phyloP scores from a whole-genome alignment of 1,140 invertebrate species.

The Dendrolimus punctatus region DNA sequence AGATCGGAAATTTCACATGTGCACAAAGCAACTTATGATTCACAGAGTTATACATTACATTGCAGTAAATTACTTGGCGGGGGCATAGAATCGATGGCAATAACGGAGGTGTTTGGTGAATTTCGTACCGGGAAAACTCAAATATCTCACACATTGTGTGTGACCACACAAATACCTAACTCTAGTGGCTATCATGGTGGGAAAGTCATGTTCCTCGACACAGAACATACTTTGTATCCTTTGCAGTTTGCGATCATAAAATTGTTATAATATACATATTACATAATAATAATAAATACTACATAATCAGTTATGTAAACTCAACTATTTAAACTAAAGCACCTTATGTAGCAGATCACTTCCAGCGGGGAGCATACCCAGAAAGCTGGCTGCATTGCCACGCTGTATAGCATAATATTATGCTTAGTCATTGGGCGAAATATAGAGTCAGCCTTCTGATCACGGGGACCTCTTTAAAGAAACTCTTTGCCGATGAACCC shows the following conservation, averaged over 20 bases:
- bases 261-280: neutral
- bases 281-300: neutral
- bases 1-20: no score
- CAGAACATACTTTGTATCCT: conserved; percentile 89
- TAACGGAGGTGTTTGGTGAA: conserved; percentile 93
- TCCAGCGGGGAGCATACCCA: no score
- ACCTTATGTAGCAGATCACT: no score
- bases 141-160: conserved; percentile 84
- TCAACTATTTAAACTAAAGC: no score
- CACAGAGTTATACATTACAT: conserved; percentile 9
- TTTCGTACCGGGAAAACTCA: conserved; percentile 88
- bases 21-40: no score
- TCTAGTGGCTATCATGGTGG: conserved; percentile 80
- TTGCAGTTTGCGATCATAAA: conserved; percentile 18
- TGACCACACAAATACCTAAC: conserved; percentile 83
- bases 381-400: no score
- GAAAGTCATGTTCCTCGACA: conserved; percentile 87
- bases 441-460: no score
- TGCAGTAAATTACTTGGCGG: conserved; percentile 83
- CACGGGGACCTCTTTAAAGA: no score
- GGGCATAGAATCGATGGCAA: conserved; percentile 91
- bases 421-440: no score
- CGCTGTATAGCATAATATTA: no score
- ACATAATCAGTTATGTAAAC: no score
- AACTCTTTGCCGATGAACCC: no score